These are phyloP conservation scores for Syrmaticus mikado DNA, from an alignment of 2,113 vertebrate species.

Conservation along the genomic window DNA sequence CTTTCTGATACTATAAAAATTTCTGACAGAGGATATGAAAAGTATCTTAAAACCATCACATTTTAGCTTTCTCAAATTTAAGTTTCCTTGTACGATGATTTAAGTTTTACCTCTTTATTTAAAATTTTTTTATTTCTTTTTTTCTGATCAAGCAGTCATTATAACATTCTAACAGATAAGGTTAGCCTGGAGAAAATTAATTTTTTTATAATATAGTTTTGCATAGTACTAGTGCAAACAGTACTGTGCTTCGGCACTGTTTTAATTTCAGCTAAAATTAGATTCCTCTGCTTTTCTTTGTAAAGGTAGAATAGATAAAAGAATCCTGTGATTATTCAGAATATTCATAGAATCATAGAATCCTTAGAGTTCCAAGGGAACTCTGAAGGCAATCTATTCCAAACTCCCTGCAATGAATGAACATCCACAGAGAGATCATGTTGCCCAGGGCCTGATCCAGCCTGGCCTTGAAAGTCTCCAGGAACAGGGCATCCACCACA, in stretches of 20 bases:
- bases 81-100: accelerated
- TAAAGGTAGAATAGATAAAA: not conserved
- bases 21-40: not conserved
- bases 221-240: not conserved
- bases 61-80: not conserved
- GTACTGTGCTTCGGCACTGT: not conserved
- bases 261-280: not conserved
- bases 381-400: no score
- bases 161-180: not conserved
- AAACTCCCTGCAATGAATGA: no score
- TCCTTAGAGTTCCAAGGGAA: no score
- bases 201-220: not conserved
- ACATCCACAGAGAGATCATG: no score
- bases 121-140: not conserved
- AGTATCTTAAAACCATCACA: accelerated
- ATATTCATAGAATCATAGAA: no score
- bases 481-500: no score
- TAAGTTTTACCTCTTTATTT: not conserved
- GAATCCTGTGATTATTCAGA: not conserved
- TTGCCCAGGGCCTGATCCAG: no score
- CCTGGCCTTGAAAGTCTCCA: no score
- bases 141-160: not conserved
- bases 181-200: not conserved
- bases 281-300: no score
- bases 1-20: not conserved